Evolutionary conservation across 2,113 vertebrate genomes (phyloP).

Genomic region (Argyrosomus japonicus): DNA sequence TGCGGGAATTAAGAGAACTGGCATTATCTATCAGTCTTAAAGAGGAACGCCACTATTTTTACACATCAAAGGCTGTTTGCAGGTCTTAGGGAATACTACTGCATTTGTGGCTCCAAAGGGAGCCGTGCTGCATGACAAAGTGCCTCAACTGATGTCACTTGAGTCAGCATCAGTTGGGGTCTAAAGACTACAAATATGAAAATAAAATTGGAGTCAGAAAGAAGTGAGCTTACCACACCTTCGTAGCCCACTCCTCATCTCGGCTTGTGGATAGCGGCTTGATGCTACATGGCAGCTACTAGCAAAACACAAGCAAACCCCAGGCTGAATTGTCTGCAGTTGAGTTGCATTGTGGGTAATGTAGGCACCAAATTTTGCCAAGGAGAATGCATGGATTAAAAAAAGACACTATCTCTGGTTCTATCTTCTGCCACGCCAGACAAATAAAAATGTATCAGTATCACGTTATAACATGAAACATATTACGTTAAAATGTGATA

Average conservation of each 20-base stretch:
- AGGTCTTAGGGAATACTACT: too few species aligned
- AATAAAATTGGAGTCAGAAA: neutral
- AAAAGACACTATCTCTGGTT: neutral
- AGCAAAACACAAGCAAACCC: neutral
- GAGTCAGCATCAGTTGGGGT: neutral
- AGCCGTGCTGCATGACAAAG: neutral
- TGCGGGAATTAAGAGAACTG: neutral
- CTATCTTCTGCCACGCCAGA: too few species aligned
- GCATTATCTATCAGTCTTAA: neutral
- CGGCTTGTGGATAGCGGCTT: neutral
- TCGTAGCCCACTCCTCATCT: neutral
- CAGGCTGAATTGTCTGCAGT: too few species aligned
- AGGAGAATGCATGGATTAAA: neutral
- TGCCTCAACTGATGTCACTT: neutral
- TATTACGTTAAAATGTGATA: too few species aligned
- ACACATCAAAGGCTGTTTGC: neutral
- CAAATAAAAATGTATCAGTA: too few species aligned
- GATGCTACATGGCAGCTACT: neutral
- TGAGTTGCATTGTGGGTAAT: neutral
- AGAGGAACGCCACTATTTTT: neutral
- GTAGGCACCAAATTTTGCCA: neutral
- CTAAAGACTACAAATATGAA: neutral
- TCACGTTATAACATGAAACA: too few species aligned
- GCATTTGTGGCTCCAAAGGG: neutral
- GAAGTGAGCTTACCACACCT: neutral